These are phyloP conservation scores for Dysidea cf. avara DNA, from an alignment of 37 sponge, comb jelly and placozoan species.

Conservation along the genomic window DNA sequence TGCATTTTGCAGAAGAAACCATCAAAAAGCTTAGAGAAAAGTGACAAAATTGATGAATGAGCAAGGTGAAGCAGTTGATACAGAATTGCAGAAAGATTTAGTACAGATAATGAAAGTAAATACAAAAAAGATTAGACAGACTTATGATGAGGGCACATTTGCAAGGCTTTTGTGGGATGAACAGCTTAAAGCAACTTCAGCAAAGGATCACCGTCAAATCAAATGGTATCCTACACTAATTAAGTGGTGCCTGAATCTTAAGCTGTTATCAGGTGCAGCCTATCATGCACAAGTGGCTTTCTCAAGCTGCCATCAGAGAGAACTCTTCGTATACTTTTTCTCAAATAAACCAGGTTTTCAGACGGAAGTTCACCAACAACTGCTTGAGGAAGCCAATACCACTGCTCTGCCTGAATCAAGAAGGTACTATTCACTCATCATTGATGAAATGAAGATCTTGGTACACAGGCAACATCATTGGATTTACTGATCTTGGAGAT, in stretches of 20 bases:
- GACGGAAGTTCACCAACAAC: conserved; percentile 16
- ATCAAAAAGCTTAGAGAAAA: conserved; percentile 12
- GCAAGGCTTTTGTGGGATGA: conserved; percentile 39
- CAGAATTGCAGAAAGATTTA: conserved; percentile 33
- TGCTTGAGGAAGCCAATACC: conserved; percentile 16
- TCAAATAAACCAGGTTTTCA: conserved; percentile 29
- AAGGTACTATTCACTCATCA: conserved; percentile 13
- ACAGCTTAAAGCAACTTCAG: too few species aligned
- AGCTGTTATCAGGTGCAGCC: conserved; percentile 26
- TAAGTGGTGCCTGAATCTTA: conserved; percentile 27
- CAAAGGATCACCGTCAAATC: conserved; percentile 17
- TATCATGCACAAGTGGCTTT: conserved; percentile 42
- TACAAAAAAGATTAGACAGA: not conserved
- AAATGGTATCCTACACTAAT: conserved; percentile 48
- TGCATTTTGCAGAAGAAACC: conserved; percentile 6
- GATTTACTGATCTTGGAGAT: conserved; percentile 25
- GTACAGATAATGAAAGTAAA: conserved; percentile 8
- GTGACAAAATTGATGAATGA: conserved; percentile 10
- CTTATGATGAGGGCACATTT: conserved; percentile 45
- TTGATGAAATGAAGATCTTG: conserved; percentile 57
- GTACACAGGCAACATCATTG: conserved; percentile 31
- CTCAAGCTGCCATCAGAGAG: conserved; percentile 47
- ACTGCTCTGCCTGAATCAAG: conserved; percentile 17
- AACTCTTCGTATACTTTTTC: conserved; percentile 34
- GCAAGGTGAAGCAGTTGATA: conserved; percentile 14